phyloP scores from a whole-genome alignment of 2,888 invertebrate genomes.

The Tetanocera ferruginea region DNA sequence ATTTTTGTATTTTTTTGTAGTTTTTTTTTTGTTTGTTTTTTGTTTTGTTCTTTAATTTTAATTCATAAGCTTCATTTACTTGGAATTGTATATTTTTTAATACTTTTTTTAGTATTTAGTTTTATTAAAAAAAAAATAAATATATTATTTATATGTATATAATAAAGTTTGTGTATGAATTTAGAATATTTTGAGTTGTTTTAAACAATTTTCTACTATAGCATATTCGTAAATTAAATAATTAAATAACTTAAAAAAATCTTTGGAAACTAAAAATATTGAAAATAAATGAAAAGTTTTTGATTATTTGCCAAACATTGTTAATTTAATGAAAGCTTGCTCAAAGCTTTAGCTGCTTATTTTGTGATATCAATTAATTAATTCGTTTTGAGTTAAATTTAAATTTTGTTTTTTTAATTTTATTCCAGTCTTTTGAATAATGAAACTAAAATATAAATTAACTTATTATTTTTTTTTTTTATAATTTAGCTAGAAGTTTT shows the following conservation, averaged over 20 bases:
- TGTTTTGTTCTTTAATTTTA: conserved; percentile 16
- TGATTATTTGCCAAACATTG: background rate
- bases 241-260: background rate
- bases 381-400: background rate
- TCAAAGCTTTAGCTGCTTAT: background rate
- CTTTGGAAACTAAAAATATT: background rate
- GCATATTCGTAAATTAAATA: background rate
- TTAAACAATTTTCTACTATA: background rate
- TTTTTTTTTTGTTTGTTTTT: conserved; percentile 7
- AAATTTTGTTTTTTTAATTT: background rate
- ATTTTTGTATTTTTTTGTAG: conserved; percentile 43
- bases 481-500: background rate
- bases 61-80: conserved; percentile 38
- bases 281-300: background rate
- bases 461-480: background rate
- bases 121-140: conserved; percentile 15
- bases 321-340: background rate
- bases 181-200: conserved; percentile 31
- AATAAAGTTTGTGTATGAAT: conserved; percentile 10
- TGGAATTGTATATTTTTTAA: conserved; percentile 37
- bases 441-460: conserved; percentile 13
- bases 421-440: conserved; percentile 34
- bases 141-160: conserved; percentile 3
- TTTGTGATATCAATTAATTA: background rate
- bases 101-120: conserved; percentile 18